Percentiles rank a stretch among this genome's conserved stretches.
phyloP scores from a whole-genome alignment of 2,113 vertebrate genomes.

The Natator depressus region DNA sequence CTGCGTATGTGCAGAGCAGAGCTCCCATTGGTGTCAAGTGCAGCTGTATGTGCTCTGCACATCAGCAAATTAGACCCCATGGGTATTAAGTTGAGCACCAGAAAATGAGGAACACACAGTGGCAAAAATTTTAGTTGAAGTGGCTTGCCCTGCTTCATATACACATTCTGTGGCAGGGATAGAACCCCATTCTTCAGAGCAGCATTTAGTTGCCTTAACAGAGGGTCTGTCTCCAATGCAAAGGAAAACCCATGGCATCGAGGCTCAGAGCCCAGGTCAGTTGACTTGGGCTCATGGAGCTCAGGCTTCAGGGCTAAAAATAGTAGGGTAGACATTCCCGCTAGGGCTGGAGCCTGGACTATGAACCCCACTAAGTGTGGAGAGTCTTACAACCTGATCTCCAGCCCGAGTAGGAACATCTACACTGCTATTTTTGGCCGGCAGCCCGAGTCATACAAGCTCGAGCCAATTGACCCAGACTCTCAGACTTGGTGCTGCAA shows the following conservation, averaged over 20 bases:
- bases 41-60: background rate
- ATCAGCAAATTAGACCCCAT: background rate
- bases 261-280: background rate
- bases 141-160: background rate
- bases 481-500: background rate
- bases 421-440: background rate
- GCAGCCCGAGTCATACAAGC: background rate
- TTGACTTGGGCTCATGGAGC: background rate
- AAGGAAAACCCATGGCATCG: background rate
- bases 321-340: background rate
- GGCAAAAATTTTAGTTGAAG: background rate
- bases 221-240: background rate
- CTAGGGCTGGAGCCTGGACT: background rate
- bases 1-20: background rate
- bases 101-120: background rate
- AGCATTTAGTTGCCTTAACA: background rate
- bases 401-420: background rate
- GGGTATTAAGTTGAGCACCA: background rate
- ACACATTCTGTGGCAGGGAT: background rate
- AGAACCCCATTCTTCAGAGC: background rate
- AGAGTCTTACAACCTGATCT: background rate
- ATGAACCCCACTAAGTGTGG: background rate
- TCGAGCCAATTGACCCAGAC: background rate
- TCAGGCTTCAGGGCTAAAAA: background rate
- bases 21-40: background rate